Base-by-base conservation (phyloP, 2,797 vertebrate genomes). In the Myiotriccus ornatus region DNA sequence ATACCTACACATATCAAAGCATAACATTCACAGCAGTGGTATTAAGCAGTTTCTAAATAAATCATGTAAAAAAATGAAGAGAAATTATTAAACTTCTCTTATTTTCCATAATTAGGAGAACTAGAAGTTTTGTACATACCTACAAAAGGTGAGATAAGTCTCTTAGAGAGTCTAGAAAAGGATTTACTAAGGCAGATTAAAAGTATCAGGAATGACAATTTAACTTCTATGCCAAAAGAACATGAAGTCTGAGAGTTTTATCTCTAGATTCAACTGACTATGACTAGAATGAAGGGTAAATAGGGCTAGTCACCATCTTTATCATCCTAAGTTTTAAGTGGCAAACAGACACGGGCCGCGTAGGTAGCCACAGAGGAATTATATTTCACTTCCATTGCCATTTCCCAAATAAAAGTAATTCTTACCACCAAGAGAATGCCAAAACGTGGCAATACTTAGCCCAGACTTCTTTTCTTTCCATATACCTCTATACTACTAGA, bases 161-260 rank as follows among this genome's bases (percentile, higher is more conserved):
- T 90, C 39, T 49, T 32, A 62, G 7, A n/a, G 13, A 81, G 39
- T 34, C 24, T 20, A 82, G 43, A 93, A 95, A 41, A 94, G 76
- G 47, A 81, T 75, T 84, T 79, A 93, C 57, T 78, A 79, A 37
- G 14, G 47, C 35, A 91, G 50, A 94, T 85, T 84, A 86, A 96
- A 96, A 96, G 83, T 50, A 86, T 65, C 28, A 65, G n/a, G 65
- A 90, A 87, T 23, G 24, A 94, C 46, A 90, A 91, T 87, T 81
- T 86, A 41, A 88, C 56, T 76, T 78, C 22, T 73, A 11, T 23
- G 35, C 16, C 39, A 25, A 67, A 93, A 52, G 57, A 74, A 68
- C 24, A 25, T 35, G 14, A 92, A 88, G 25, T 30, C 55, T 84
- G 24, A 81, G 16, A 74, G 23, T 63, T 94, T 69, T 81, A 46